Base-by-base conservation (phyloP, 2,888 invertebrate species). In the Nebria brevicollis region DNA sequence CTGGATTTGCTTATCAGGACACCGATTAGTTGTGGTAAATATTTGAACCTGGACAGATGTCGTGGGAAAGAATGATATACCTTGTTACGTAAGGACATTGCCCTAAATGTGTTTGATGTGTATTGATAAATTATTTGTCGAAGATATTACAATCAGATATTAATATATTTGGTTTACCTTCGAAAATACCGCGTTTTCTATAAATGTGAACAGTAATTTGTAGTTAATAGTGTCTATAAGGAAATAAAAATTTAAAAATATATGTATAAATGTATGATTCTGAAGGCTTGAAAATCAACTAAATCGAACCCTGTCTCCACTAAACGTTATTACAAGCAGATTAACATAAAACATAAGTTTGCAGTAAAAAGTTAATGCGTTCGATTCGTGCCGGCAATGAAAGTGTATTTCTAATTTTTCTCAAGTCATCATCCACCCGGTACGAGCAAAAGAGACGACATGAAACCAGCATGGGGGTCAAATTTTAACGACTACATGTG, bases 21-120 rank as follows among this genome's bases (percentile, higher is more conserved):
- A 34, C 34, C 34, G 34, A 34, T 34, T 34, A 34, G 34, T 34
- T 34, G 34, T 34, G 34, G 34, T 34, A 72, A 72, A 72, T 41
- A 72, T 42, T 13, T n/a, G 72, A 11, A 72, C 15, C 15, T 34
- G 25, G 41, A 41, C 72, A 72, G 25, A 34, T 72, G 72, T 72
- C 72, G 72, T 72, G 72, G 72, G 72, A 72, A 72, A 72, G 72
- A 72, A 72, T 15, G 41, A 72, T 41, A 7, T 34, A 15, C 25
- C 34, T 72, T 72, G 72, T 72, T 34, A 66, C 20, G 68, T 15
- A 26, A 8, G 68, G 34, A 26, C 68, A 34, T 68, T 68, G 68
- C 25, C 68, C 34, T 68, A 68, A 25, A 68, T 68, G 15, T 68
- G 68, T 68, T 68, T 68, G 34, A 34, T 34, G 34, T 34, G 2